Evolutionary conservation across 1,140 invertebrate species (phyloP).

Genomic region (Wiebesia pumilae): DNA sequence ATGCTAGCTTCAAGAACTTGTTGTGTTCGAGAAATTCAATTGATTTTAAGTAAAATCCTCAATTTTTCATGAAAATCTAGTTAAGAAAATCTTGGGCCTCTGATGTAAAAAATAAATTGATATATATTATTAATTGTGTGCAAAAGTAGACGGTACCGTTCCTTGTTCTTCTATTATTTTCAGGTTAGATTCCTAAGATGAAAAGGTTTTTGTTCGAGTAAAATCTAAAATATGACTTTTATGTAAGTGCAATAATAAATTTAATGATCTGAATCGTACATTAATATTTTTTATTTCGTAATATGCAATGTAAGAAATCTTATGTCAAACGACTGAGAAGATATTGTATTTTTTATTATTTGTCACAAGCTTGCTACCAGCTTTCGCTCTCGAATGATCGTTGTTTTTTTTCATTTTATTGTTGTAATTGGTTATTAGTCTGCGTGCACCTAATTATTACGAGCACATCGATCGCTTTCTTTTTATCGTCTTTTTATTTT

Average conservation of each 20-base stretch:
- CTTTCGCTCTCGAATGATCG: neutral
- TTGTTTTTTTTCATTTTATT: neutral
- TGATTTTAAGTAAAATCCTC: too few relatives aligned
- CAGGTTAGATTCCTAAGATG: neutral
- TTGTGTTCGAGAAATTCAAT: too few relatives aligned
- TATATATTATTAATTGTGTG: too few relatives aligned
- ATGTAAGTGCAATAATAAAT: neutral
- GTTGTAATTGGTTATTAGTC: neutral
- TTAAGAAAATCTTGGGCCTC: too few relatives aligned
- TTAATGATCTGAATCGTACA: neutral
- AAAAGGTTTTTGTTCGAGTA: neutral
- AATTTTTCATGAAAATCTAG: too few relatives aligned
- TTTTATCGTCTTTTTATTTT: too few relatives aligned
- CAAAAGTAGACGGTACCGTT: neutral
- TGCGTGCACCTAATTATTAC: too few relatives aligned
- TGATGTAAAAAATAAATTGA: too few relatives aligned
- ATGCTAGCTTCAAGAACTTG: too few relatives aligned
- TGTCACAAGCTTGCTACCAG: neutral
- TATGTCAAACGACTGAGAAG: neutral
- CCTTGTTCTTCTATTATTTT: neutral
- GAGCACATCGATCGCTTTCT: too few relatives aligned
- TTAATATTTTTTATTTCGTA: constrained; percentile 1
- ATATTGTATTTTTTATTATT: neutral
- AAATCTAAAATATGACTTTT: neutral
- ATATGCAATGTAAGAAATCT: constrained; percentile 1